Conservation (phyloP, 2,113 vertebrate genomes). For the Hemibagrus wyckioides region DNA sequence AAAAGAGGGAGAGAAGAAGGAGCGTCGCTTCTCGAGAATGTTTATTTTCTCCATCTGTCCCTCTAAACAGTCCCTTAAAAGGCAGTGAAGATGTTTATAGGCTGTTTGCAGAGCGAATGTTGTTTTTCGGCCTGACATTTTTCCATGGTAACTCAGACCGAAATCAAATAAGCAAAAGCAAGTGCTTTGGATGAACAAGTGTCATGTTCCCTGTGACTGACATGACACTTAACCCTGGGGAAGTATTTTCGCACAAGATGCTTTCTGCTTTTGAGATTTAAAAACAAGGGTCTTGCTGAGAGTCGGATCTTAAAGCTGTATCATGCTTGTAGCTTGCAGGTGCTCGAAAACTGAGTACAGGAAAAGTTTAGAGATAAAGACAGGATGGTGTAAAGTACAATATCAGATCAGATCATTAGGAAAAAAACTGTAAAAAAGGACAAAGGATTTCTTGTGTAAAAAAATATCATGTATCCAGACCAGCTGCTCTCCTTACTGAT, state of each 20-base stretch:
- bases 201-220: conserved; percentile 39
- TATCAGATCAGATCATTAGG: neutral
- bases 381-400: neutral
- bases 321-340: neutral
- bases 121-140: conserved; percentile 69
- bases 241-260: conserved; percentile 17
- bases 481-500: neutral
- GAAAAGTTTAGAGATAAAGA: neutral
- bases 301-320: neutral
- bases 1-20: neutral
- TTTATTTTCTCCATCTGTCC: conserved; percentile 78
- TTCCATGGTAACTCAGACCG: conserved; percentile 57
- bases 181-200: conserved; percentile 57
- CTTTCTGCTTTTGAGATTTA: conserved; percentile 3
- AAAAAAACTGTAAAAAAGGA: neutral
- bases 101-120: conserved; percentile 74
- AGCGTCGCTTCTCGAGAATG: conserved; percentile 66
- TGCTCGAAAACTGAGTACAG: neutral
- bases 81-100: conserved; percentile 79
- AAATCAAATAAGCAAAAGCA: conserved; percentile 53
- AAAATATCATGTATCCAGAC: neutral
- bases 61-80: conserved; percentile 85
- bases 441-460: neutral
- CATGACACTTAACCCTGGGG: conserved; percentile 22
- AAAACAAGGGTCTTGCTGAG: neutral